Conservation (phyloP, 2,888 invertebrate genomes). For the Cinara cedri region DNA sequence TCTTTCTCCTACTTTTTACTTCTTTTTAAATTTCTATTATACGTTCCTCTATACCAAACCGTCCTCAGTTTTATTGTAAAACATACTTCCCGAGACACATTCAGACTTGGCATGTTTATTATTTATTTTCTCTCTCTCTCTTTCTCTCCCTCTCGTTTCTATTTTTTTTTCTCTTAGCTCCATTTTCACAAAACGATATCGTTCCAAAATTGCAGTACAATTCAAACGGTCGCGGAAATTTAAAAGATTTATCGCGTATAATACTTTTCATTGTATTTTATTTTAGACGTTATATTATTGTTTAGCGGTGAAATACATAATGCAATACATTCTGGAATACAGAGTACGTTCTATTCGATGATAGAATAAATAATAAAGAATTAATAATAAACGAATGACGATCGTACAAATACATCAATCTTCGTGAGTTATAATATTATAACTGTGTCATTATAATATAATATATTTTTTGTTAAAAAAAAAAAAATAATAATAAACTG, state of each 20-base stretch:
- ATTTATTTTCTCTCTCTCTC: slow-evolving; percentile 2
- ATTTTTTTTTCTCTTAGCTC: background rate
- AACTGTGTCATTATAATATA: background rate
- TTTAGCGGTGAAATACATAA: background rate
- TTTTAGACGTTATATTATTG: background rate
- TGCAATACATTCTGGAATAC: too few relatives aligned
- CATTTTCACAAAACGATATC: slow-evolving; percentile 28
- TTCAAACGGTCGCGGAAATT: slow-evolving; percentile 18
- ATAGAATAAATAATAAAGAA: background rate
- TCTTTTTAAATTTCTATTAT: background rate
- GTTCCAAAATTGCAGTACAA: slow-evolving; percentile 21
- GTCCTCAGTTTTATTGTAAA: background rate
- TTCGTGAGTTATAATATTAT: background rate
- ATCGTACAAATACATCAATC: background rate
- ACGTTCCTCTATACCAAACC: background rate
- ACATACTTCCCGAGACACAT: background rate
- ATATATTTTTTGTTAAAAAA: too few relatives aligned
- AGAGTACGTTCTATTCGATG: slow-evolving; percentile 10
- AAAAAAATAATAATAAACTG: too few relatives aligned
- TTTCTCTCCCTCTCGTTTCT: background rate
- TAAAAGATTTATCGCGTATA: slow-evolving; percentile 24
- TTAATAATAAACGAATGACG: too few relatives aligned
- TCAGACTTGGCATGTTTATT: background rate
- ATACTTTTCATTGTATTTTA: slow-evolving; percentile 10
- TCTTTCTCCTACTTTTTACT: too few relatives aligned